Percentiles rank a stretch among this genome's conserved stretches.
Evolutionary conservation across 2,888 invertebrate species (phyloP).

Genomic region (Diarsia rubi): DNA sequence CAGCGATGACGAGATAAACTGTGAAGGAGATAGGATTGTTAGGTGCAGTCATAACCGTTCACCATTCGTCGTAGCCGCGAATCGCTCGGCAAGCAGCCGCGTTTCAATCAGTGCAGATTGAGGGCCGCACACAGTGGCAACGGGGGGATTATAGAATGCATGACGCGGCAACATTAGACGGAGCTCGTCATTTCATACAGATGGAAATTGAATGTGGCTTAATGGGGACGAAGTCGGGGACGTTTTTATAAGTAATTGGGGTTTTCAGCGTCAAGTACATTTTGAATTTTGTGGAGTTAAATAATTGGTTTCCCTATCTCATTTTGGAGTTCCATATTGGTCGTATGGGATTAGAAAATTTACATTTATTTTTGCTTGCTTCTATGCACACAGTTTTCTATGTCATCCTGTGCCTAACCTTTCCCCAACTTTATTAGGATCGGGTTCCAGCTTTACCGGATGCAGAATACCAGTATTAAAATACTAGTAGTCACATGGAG

Average conservation of each 20-base stretch:
- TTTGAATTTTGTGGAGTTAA: constrained; percentile 44
- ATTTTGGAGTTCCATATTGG: constrained; percentile 26
- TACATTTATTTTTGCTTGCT: constrained; percentile 1
- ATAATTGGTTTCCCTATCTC: constrained; percentile 54
- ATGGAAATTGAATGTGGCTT: constrained; percentile 84
- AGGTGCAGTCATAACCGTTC: constrained; percentile 52
- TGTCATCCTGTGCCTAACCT: too few relatives aligned
- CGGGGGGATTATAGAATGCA: constrained; percentile 83
- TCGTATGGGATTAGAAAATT: constrained; percentile 21
- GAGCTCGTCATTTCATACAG: constrained; percentile 80
- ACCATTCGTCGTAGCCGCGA: constrained; percentile 69
- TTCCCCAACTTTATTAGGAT: too few relatives aligned
- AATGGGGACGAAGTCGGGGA: constrained; percentile 75
- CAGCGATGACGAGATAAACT: constrained; percentile 51
- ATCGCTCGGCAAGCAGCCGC: constrained; percentile 82
- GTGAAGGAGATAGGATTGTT: constrained; percentile 47
- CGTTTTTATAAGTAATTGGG: constrained; percentile 77
- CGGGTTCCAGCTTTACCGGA: too few relatives aligned
- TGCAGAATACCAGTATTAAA: too few relatives aligned
- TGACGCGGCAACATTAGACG: constrained; percentile 86
- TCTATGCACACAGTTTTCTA: neutral
- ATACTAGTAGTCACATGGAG: too few relatives aligned
- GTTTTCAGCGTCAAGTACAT: constrained; percentile 54
- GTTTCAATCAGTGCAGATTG: constrained; percentile 88
- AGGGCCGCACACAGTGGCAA: constrained; percentile 74